Evolutionary conservation across 2,888 invertebrate species (phyloP).

Genomic region (Cryptus armator): DNA sequence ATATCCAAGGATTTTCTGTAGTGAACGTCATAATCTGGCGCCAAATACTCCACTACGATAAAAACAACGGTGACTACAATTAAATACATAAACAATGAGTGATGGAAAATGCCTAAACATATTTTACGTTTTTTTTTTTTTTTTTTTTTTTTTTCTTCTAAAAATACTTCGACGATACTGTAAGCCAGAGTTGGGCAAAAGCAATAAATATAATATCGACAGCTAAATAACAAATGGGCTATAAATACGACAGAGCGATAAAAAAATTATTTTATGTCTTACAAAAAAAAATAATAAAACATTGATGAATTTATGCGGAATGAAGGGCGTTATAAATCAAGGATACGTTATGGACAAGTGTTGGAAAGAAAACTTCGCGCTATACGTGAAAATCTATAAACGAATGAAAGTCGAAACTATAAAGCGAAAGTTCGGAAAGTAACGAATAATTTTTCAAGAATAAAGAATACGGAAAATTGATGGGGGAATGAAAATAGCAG

Average conservation of each 20-base stretch:
- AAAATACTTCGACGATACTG: neutral
- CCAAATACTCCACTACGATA: constrained; percentile 91
- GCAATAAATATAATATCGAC: neutral
- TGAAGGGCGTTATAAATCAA: neutral
- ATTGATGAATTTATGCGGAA: neutral
- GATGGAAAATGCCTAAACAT: neutral
- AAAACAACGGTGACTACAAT: constrained; percentile 68
- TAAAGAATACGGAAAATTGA: no score
- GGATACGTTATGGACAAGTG: no score
- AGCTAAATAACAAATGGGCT: neutral
- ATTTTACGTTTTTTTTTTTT: constrained; percentile 3
- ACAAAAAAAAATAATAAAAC: no score
- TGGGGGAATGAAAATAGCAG: neutral
- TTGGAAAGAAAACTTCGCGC: no score
- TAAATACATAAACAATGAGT: constrained; percentile 31
- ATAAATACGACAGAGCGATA: no score
- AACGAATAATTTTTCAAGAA: no score
- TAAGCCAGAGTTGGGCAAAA: neutral
- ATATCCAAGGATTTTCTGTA: constrained; percentile 95
- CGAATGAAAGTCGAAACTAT: no score
- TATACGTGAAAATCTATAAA: no score
- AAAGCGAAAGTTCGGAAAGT: no score
- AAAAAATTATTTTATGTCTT: no score
- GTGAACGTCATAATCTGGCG: constrained; percentile 91
- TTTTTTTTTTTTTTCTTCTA: neutral